These are phyloP conservation scores for Procavia capensis DNA, from an alignment of 2,113 vertebrate species.

Conservation along the genomic window DNA sequence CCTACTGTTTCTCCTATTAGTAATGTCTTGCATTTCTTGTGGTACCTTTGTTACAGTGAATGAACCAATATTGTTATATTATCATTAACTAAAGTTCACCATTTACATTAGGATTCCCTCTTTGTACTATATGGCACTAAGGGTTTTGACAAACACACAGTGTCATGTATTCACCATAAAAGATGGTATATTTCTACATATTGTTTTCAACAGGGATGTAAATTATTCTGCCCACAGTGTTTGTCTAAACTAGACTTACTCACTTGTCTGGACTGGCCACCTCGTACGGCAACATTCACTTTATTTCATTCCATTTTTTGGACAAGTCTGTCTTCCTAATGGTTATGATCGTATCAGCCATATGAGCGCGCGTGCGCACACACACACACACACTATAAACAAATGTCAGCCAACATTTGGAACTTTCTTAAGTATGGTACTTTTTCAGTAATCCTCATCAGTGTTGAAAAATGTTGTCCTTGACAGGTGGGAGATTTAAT, in stretches of 20 bases:
- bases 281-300: background rate
- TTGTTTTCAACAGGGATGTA: background rate
- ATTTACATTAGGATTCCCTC: background rate
- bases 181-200: background rate
- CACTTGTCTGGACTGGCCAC: background rate
- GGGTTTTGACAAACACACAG: background rate
- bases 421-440: background rate
- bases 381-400: background rate
- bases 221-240: background rate
- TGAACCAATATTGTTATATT: too few species aligned
- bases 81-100: background rate
- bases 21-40: background rate
- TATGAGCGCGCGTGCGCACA: too few species aligned
- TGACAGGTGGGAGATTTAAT: constrained; percentile 22
- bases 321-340: background rate
- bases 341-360: background rate
- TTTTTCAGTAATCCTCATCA: background rate
- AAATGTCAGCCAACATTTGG: background rate
- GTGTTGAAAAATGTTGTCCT: background rate
- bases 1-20: background rate
- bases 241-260: background rate
- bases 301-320: background rate
- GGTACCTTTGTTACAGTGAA: background rate
- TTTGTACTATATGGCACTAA: background rate
- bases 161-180: background rate